phyloP scores from a whole-genome alignment of 2,113 vertebrate species.

The Nipponia nippon region DNA sequence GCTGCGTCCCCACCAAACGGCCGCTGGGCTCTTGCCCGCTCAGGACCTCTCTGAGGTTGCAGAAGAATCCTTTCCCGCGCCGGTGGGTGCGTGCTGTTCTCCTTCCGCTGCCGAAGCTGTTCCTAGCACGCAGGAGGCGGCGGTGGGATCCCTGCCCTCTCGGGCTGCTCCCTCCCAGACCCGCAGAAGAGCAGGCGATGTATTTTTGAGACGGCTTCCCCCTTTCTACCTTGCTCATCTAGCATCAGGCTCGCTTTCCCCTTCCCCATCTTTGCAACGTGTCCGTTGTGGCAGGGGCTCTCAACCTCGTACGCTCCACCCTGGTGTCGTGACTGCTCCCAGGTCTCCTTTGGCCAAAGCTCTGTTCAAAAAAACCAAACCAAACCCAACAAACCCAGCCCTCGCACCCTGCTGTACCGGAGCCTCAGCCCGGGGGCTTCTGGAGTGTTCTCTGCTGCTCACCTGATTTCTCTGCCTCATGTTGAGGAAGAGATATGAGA shows the following conservation, averaged over 20 bases:
- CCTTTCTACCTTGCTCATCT: not conserved
- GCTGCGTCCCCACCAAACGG: not conserved
- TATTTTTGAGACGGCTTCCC: not conserved
- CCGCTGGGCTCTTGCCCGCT: not conserved
- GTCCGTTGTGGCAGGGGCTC: not conserved
- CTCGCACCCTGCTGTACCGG: not conserved
- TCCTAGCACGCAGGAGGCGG: not conserved
- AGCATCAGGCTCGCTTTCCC: not conserved
- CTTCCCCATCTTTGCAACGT: not conserved
- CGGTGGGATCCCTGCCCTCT: not conserved
- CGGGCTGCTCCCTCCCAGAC: not conserved
- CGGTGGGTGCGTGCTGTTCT: fast-evolving
- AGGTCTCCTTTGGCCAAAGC: not conserved
- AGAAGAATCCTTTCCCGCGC: not conserved
- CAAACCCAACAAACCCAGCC: not conserved
- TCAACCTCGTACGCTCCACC: not conserved
- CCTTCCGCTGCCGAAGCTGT: not conserved
- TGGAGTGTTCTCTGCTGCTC: not conserved
- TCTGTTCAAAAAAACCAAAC: not conserved
- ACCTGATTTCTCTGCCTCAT: not conserved
- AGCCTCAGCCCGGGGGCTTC: not conserved
- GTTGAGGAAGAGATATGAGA: not conserved
- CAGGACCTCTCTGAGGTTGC: not conserved
- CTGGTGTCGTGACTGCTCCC: not conserved
- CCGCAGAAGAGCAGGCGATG: not conserved